Conservation (phyloP, 2,797 vertebrate genomes). For the Triplophysa yarkandensis region DNA sequence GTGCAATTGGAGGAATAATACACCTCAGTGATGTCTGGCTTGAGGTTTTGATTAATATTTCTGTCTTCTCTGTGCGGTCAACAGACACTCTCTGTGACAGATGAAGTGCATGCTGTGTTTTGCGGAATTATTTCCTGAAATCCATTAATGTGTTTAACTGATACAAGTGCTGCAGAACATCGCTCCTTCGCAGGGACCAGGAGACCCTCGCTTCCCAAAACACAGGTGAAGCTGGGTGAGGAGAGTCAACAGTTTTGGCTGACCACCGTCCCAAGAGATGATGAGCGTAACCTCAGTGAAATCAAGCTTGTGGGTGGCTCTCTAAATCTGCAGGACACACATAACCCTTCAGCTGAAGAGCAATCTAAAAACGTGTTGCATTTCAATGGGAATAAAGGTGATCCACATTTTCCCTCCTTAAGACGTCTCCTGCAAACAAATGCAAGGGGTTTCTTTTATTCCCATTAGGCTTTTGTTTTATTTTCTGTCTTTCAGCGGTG, state of each 20-base stretch:
- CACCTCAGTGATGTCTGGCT: not conserved
- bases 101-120: not conserved
- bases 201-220: slow-evolving; percentile 50
- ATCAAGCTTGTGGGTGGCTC: slow-evolving; percentile 72
- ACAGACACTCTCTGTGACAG: not conserved
- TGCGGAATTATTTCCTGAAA: slow-evolving; percentile 10
- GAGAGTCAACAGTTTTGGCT: slow-evolving; percentile 77
- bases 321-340: slow-evolving; percentile 73
- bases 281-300: slow-evolving; percentile 81
- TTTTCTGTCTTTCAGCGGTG: slow-evolving; percentile 16
- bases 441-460: too few species aligned
- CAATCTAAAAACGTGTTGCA: too few species aligned
- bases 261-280: slow-evolving; percentile 79
- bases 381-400: not conserved
- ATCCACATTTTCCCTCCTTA: too few species aligned
- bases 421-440: too few species aligned
- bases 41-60: slow-evolving; percentile 7
- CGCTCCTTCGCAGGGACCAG: slow-evolving; percentile 32
- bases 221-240: slow-evolving; percentile 50
- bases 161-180: not conserved
- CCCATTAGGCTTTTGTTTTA: too few species aligned
- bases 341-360: slow-evolving; percentile 69
- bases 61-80: slow-evolving; percentile 4
- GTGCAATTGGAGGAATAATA: not conserved
- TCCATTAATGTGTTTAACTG: not conserved